Conservation (phyloP, 2,888 invertebrate species). For the Papilio protenor region DNA sequence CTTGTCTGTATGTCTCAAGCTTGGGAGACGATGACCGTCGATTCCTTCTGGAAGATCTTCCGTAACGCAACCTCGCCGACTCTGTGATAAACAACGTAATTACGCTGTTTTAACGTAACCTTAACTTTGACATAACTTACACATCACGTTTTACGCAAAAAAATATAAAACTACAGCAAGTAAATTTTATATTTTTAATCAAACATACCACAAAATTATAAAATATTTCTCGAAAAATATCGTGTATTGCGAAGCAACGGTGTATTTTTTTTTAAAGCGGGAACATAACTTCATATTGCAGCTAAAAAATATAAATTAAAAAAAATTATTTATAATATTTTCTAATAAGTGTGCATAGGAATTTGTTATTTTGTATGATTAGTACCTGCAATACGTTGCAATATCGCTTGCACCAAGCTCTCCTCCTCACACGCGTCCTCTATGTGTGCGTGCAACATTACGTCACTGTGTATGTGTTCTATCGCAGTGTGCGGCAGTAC, state of each 20-base stretch:
- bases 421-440: slow-evolving; percentile 70
- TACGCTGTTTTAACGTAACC: not conserved
- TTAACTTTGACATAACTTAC: not conserved
- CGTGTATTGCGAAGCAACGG: slow-evolving; percentile 9
- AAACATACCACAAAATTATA: not conserved
- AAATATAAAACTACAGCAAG: not conserved
- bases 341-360: too few relatives aligned
- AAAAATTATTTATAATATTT: too few relatives aligned
- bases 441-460: slow-evolving; percentile 63
- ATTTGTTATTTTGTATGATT: slow-evolving; percentile 1
- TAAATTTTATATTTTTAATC: too few relatives aligned
- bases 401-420: slow-evolving; percentile 72
- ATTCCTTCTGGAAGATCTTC: slow-evolving; percentile 50
- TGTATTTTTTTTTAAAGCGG: not conserved
- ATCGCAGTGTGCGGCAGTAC: slow-evolving; percentile 10
- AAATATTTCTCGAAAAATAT: not conserved
- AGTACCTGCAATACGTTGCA: slow-evolving; percentile 78
- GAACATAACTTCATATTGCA: slow-evolving; percentile 7
- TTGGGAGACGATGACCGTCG: slow-evolving; percentile 55
- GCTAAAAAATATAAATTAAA: slow-evolving; percentile 1
- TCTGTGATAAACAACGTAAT: slow-evolving; percentile 44
- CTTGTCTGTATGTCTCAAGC: slow-evolving; percentile 65
- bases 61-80: slow-evolving; percentile 52
- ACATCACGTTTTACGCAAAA: not conserved
- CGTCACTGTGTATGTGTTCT: slow-evolving; percentile 21